A percentile compares a stretch with the other conserved stretches of the same genome.
These are phyloP conservation scores for Myiopsitta monachus DNA, from an alignment of 2,113 vertebrate genomes.

Conservation along the genomic window DNA sequence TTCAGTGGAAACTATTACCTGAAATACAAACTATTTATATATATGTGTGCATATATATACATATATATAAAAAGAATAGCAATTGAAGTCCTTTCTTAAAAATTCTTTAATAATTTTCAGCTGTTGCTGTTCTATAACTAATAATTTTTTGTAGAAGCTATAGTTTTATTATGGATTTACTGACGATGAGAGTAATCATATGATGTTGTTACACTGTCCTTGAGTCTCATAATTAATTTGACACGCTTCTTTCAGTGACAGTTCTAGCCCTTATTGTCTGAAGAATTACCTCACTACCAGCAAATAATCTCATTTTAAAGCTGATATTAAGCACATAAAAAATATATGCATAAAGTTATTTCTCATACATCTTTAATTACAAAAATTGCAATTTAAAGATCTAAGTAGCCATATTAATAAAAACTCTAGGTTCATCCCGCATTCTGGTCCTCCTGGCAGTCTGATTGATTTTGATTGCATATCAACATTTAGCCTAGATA, in stretches of 20 bases:
- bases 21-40: not conserved
- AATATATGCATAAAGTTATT: not conserved
- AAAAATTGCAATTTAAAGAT: not conserved
- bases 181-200: not conserved
- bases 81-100: not conserved
- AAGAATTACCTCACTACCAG: not conserved
- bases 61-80: not conserved
- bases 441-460: not conserved
- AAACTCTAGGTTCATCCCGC: not conserved
- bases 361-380: slow-evolving; percentile 11
- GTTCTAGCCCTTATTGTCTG: not conserved
- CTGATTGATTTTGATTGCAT: not conserved
- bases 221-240: not conserved
- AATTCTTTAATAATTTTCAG: not conserved
- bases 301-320: not conserved
- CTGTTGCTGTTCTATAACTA: not conserved
- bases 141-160: not conserved
- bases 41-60: too few species aligned
- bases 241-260: not conserved
- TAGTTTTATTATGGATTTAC: not conserved
- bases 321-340: not conserved
- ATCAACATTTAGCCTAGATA: not conserved
- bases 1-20: not conserved
- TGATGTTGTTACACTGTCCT: not conserved
- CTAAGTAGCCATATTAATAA: not conserved